phyloP scores from a whole-genome alignment of 2,888 invertebrate species.

The Eledone cirrhosa region DNA sequence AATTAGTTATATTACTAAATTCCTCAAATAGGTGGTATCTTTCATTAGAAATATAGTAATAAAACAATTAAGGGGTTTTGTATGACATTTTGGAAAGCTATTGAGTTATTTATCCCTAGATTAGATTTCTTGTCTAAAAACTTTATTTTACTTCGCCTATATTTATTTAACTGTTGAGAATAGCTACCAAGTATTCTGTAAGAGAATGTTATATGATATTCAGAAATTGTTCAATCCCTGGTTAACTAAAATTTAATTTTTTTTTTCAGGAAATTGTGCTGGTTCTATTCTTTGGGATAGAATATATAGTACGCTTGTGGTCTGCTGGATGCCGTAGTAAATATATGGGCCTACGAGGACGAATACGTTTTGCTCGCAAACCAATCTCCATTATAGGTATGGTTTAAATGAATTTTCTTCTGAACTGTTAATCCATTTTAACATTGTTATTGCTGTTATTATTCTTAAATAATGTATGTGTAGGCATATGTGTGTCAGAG shows the following conservation, averaged over 20 bases:
- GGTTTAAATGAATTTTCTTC: conserved; percentile 40
- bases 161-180: too few species aligned
- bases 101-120: too few species aligned
- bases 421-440: conserved; percentile 34
- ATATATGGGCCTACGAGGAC: conserved; percentile 81
- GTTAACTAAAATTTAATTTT: not conserved
- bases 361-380: conserved; percentile 81
- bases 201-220: too few species aligned
- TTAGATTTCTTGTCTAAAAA: too few species aligned
- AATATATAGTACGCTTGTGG: conserved; percentile 82
- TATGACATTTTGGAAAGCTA: too few species aligned
- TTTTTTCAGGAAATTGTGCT: conserved; percentile 76
- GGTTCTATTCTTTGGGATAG: conserved; percentile 83
- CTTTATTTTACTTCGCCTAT: too few species aligned
- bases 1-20: too few species aligned
- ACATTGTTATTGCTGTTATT: not conserved
- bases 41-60: too few species aligned
- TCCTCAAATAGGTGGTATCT: too few species aligned
- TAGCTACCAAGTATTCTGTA: too few species aligned
- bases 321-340: conserved; percentile 85
- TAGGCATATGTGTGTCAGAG: not conserved
- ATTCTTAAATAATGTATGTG: not conserved
- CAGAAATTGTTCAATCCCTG: too few species aligned
- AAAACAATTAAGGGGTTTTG: too few species aligned
- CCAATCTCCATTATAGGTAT: conserved; percentile 87